Conservation (phyloP, 2,797 vertebrate genomes). For the Zalophus californianus region DNA sequence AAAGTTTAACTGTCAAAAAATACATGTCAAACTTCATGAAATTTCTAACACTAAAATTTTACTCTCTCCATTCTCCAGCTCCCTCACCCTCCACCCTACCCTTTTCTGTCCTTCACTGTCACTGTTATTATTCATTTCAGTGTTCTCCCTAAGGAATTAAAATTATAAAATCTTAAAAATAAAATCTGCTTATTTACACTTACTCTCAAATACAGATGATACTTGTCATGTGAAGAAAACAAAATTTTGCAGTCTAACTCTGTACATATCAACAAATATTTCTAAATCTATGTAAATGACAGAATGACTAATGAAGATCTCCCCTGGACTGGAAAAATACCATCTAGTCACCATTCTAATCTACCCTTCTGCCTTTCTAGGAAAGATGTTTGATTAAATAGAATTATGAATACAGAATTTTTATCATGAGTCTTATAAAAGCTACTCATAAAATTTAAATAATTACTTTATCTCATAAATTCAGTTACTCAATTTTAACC, state of each 20-base stretch:
- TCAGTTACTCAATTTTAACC: background rate
- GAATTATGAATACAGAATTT: background rate
- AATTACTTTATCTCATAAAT: background rate
- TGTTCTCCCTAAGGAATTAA: background rate
- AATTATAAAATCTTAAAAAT: background rate
- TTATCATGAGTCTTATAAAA: background rate
- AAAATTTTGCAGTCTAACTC: background rate
- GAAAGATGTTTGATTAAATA: background rate
- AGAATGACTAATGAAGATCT: background rate
- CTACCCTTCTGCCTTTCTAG: background rate
- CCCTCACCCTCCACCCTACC: accelerated
- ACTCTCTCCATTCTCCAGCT: background rate
- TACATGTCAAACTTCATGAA: background rate
- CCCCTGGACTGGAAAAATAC: background rate
- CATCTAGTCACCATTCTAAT: background rate
- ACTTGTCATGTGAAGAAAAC: background rate
- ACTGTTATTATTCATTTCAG: background rate
- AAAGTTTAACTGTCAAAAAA: background rate
- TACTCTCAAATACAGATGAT: background rate
- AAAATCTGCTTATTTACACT: background rate
- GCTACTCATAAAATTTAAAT: background rate
- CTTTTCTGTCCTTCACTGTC: background rate
- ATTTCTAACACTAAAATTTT: background rate
- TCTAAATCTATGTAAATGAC: background rate
- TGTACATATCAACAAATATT: background rate